Conservation (phyloP, 2,888 invertebrate genomes). For the Athalia cordata region DNA sequence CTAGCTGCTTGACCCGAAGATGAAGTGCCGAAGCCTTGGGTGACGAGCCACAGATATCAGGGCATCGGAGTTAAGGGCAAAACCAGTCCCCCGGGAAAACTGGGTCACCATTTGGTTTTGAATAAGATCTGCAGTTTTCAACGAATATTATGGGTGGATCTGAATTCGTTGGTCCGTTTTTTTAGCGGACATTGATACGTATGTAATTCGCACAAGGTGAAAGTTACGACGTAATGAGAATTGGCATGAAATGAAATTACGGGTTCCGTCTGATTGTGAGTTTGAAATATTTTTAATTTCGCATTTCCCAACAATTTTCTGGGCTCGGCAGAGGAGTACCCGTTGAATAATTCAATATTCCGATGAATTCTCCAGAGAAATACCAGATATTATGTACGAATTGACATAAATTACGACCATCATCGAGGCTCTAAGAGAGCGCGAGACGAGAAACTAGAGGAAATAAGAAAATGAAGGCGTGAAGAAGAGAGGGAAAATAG, state of each 20-base stretch:
- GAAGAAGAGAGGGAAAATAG: not conserved
- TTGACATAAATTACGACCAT: slow-evolving; percentile 24
- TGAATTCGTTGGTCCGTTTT: no score
- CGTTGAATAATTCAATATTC: slow-evolving; percentile 40
- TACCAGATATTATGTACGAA: slow-evolving; percentile 17
- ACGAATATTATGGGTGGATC: not conserved
- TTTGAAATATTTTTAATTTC: slow-evolving; percentile 32
- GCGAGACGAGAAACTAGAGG: slow-evolving; percentile 4
- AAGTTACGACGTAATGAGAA: not conserved
- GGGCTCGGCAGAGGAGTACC: not conserved
- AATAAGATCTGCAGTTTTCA: no score
- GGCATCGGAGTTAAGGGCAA: no score
- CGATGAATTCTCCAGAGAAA: slow-evolving; percentile 28
- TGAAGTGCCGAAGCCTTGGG: not conserved
- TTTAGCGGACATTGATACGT: no score
- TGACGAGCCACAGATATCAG: not conserved
- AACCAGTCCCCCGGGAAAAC: no score
- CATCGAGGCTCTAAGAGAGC: slow-evolving; percentile 9
- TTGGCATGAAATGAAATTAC: slow-evolving; percentile 11
- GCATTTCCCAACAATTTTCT: not conserved
- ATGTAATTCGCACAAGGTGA: not conserved
- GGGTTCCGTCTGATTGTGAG: not conserved
- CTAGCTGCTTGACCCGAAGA: slow-evolving; percentile 17
- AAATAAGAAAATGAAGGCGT: not conserved
- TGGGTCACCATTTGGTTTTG: no score